phyloP scores from a whole-genome alignment of 2,113 vertebrate species.

The Bubo bubo region DNA sequence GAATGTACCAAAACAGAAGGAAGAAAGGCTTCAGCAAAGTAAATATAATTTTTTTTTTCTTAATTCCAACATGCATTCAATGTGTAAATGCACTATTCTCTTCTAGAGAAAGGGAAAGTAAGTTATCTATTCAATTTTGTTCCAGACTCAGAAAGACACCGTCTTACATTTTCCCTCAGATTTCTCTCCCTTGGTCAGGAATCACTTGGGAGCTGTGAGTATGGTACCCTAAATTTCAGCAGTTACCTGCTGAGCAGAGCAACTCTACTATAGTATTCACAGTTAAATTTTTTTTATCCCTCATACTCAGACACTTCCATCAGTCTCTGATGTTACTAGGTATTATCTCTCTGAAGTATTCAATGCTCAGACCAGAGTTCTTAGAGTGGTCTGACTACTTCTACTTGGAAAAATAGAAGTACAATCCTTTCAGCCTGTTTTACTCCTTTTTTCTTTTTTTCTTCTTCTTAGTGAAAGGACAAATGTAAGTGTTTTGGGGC shows the following conservation, averaged over 20 bases:
- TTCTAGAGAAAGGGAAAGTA: not conserved
- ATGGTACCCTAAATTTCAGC: not conserved
- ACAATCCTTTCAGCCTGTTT: not conserved
- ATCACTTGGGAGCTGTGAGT: not conserved
- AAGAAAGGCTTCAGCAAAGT: not conserved
- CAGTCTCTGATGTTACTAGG: not conserved
- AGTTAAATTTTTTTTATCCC: not conserved
- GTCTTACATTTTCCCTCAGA: not conserved
- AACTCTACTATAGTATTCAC: not conserved
- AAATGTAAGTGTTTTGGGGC: not conserved
- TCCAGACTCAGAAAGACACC: not conserved
- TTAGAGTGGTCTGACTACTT: not conserved
- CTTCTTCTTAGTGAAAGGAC: not conserved
- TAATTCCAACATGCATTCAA: not conserved
- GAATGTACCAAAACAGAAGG: not conserved
- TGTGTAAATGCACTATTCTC: not conserved
- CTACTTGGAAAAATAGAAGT: not conserved
- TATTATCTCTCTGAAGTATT: slow-evolving; percentile 13
- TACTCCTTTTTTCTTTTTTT: not conserved
- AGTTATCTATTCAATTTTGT: not conserved
- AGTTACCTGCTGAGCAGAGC: slow-evolving; percentile 6
- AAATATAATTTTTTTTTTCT: not conserved
- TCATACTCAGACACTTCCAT: not conserved
- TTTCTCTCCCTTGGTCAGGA: not conserved
- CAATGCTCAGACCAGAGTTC: not conserved